Evolutionary conservation across 2,113 vertebrate species (phyloP).

Genomic region (Cacatua alba): DNA sequence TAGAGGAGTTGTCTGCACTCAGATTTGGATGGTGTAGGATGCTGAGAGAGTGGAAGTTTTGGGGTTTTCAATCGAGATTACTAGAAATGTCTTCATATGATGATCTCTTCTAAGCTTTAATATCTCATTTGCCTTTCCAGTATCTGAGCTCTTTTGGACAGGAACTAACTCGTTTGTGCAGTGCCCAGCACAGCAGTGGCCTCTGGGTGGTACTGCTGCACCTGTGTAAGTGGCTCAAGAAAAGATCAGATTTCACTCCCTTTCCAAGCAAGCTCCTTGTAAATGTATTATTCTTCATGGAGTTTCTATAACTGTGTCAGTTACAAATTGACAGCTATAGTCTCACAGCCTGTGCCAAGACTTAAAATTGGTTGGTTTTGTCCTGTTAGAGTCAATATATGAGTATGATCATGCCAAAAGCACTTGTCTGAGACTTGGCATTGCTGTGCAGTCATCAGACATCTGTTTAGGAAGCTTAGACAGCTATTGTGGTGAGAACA

Average conservation of each 20-base stretch:
- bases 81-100: neutral
- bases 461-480: constrained; percentile 41
- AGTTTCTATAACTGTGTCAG: neutral
- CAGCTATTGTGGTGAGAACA: constrained; percentile 66
- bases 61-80: neutral
- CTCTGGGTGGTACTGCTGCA: constrained; percentile 51
- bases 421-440: constrained; percentile 5
- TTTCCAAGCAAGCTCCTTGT: constrained; percentile 1
- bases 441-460: constrained; percentile 23
- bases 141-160: neutral
- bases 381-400: constrained; percentile 3
- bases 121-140: neutral
- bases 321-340: neutral
- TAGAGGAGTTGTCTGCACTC: neutral
- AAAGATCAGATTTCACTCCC: neutral
- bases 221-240: neutral
- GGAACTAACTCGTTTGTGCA: neutral
- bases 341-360: constrained; percentile 10
- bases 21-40: neutral
- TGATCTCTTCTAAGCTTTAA: neutral
- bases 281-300: neutral
- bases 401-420: constrained; percentile 18
- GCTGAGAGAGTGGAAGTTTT: neutral
- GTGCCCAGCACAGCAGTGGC: neutral
- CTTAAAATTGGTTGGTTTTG: constrained; percentile 14